Conservation (phyloP, 1,140 invertebrate genomes). For the Plectrocnemia conspersa region DNA sequence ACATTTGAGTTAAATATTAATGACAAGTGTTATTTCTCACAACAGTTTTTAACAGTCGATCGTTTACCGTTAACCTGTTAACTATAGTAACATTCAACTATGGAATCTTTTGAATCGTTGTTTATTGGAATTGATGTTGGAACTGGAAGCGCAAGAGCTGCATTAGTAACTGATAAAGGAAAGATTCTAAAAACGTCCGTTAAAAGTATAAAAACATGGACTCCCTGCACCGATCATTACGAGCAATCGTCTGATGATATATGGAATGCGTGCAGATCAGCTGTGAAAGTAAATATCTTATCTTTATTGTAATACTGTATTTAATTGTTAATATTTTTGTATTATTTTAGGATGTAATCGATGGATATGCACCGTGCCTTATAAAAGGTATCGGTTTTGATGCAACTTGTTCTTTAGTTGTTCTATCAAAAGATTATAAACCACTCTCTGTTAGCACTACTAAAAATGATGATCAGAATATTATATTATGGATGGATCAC, state of each 20-base stretch:
- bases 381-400: conserved; percentile 90
- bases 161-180: conserved; percentile 65
- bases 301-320: conserved; percentile 5
- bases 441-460: conserved; percentile 72
- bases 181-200: conserved; percentile 60
- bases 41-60: too few species aligned
- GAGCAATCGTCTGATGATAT: conserved; percentile 92
- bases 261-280: conserved; percentile 68
- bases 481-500: conserved; percentile 98
- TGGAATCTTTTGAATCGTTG: conserved; percentile 44
- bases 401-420: conserved; percentile 92
- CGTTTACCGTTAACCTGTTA: background rate
- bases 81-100: conserved; percentile 10
- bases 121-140: conserved; percentile 94
- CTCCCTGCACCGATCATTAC: conserved; percentile 71
- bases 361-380: conserved; percentile 35
- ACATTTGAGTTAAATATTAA: too few species aligned
- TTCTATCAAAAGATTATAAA: conserved; percentile 63
- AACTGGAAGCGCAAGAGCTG: conserved; percentile 81
- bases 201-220: conserved; percentile 70
- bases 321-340: background rate
- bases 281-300: conserved; percentile 59
- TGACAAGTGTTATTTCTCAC: too few species aligned
- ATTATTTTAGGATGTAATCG: conserved; percentile 24
- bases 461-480: conserved; percentile 71